Evolutionary conservation across 2,888 invertebrate genomes (phyloP).

Genomic region (Pseudococcus longispinus): DNA sequence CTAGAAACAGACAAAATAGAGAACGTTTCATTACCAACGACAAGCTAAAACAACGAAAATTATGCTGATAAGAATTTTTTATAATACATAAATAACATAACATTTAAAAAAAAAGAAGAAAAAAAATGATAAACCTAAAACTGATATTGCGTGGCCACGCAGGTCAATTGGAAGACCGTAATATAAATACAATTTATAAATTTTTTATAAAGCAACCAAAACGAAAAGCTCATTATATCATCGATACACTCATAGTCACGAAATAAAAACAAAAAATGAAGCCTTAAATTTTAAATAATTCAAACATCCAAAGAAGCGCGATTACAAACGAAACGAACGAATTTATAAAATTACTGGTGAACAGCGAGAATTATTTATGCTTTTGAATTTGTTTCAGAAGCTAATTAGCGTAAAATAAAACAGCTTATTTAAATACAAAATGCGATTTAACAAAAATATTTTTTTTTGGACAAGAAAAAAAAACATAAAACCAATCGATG

Average conservation of each 20-base stretch:
- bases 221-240: slow-evolving; percentile 25
- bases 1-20: slow-evolving; percentile 9
- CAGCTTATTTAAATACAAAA: slow-evolving; percentile 34
- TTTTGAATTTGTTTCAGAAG: slow-evolving; percentile 41
- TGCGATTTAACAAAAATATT: background rate
- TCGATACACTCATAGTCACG: background rate
- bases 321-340: slow-evolving; percentile 42
- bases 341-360: slow-evolving; percentile 16
- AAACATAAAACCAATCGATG: slow-evolving; percentile 33
- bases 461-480: background rate
- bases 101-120: slow-evolving; percentile 13
- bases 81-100: slow-evolving; percentile 24
- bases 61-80: slow-evolving; percentile 35
- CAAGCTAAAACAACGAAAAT: background rate
- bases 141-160: slow-evolving; percentile 36
- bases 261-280: background rate
- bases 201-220: background rate
- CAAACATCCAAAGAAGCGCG: background rate
- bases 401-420: slow-evolving; percentile 8
- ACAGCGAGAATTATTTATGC: slow-evolving; percentile 13
- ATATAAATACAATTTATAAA: slow-evolving; percentile 30
- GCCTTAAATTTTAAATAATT: background rate
- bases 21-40: background rate
- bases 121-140: slow-evolving; percentile 4
- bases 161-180: slow-evolving; percentile 44